Evolutionary conservation across 2,888 invertebrate species (phyloP), one percentile per base, ranked within the genome.

Genomic region (Strigamia maritima): DNA sequence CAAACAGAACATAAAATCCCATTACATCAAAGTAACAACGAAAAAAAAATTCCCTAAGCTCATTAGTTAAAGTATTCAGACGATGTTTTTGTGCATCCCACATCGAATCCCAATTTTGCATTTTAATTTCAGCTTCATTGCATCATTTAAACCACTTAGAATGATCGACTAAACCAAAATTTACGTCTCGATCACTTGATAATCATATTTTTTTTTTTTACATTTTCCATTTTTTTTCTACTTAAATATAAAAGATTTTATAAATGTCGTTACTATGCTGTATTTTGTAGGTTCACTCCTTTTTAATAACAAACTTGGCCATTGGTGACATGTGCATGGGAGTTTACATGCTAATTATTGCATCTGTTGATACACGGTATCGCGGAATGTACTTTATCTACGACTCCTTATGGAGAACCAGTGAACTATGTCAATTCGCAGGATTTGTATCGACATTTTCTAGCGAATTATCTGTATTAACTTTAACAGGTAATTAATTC

Each of bases 331-430:
- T 86, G 16, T 82, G 86, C 79, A 86, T 86, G 86, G 86, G 86
- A 16, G 83, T 84, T 24, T 86, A 86, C 80, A 81, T 86, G 65
- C 81, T 86, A 28, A 83, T 86, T 19, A 86, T 86, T 60, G 86
- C 86, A 1, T 82, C 83, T 2, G 85, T 85, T 10, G 86, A 86
- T 81, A 82, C 83, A 65, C 82, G 84, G 35, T 86, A 87, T 82
- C 84, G 88, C 19, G 88, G 88, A 0, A 86, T 86, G 38, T 88
- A 88, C 80, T 84, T 84, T 31, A 83, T 85, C 12, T 83, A 85
- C 81, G 86, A 85, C 79, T 82, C 83, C 0, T 79, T 80, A 8
- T 86, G 86, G 86, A 82, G 85, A 4, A 81, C 82, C 7, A 85
- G 85, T 79, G 79, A 80, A 14, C 82, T 84, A 14, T 87, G 87